Evolutionary conservation across 2,113 vertebrate species (phyloP), one percentile per base, ranked within the genome.

Genomic region (Pelecanus crispus): DNA sequence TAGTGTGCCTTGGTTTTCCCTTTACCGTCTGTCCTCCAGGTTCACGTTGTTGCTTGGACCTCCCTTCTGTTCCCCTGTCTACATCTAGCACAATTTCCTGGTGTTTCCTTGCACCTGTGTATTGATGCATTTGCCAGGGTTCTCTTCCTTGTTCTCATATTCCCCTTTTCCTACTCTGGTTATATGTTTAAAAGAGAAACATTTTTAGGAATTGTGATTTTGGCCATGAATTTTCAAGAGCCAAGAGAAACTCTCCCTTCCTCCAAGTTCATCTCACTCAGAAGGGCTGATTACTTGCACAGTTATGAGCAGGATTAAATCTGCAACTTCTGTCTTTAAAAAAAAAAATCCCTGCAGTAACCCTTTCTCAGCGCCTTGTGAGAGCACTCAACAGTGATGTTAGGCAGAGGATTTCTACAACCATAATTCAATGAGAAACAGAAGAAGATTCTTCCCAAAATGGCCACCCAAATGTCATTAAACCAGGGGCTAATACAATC

Each of bases 31-130:
- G 71, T 59, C 45, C 82, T 50, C 31, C 40, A 88, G 80, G 38
- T 88, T 90, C 58, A 11, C 0, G 0, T 9, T 61, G 24, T 28
- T 75, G 15, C 3, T 49, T 58, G 31, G 44, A 70, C 7, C 1
- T 78, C 28, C 8, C 25, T 91, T 65, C 47, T 1, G 0, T 66
- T 92, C 21, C 21, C 5, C 42, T 44, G 7, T n/a, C 38, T 42
- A 12, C 11, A 50, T 29, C 20, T 50, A 66, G 12, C 40, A 29
- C 22, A 58, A 2, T 62, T 66, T 81, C 13, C 21, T 1, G 0
- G 2, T 25, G 1, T 49, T 78, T 32, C 24, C 22, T 62, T 89
- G n/a, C 18, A 8, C 17, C 56, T 80, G 3, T 44, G 8, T 25
- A 34, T 56, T 61, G 38, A 29, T 47, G 6, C 5, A 24, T 52